A percentile compares a stretch with the other conserved stretches of the same genome.
Conservation (phyloP, 2,888 invertebrate genomes). For the Xestia ashworthii region DNA sequence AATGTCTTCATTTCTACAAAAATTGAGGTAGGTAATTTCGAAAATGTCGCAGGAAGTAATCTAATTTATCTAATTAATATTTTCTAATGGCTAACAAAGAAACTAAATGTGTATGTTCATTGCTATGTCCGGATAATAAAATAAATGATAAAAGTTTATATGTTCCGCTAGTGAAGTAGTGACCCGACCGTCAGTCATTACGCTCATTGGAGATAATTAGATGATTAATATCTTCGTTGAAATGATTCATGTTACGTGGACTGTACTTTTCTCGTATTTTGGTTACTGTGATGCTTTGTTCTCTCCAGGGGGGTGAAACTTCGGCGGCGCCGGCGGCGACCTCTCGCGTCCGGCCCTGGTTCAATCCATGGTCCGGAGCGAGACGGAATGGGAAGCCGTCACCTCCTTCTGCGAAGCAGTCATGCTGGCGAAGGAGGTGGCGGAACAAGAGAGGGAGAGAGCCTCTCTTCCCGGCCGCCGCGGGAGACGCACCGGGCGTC, state of each 20-base stretch:
- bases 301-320: too few species aligned
- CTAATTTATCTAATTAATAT: constrained; percentile 46
- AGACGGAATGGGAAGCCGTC: too few species aligned
- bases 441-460: too few species aligned
- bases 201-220: constrained; percentile 65
- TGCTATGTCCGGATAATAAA: constrained; percentile 50
- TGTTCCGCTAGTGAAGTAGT: constrained; percentile 39
- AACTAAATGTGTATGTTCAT: constrained; percentile 32
- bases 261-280: constrained; percentile 17
- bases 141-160: constrained; percentile 20
- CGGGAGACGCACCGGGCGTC: too few species aligned
- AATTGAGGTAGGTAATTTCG: not conserved
- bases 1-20: not conserved
- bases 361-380: too few species aligned
- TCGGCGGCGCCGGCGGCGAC: too few species aligned
- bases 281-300: not conserved
- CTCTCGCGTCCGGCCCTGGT: too few species aligned
- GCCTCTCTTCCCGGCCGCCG: too few species aligned
- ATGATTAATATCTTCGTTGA: constrained; percentile 57
- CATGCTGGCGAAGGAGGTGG: too few species aligned
- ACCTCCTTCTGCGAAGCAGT: too few species aligned
- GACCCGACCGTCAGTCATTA: constrained; percentile 35
- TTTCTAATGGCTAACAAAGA: constrained; percentile 38
- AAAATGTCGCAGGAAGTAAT: constrained; percentile 32
- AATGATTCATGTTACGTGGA: constrained; percentile 54